Base-by-base conservation (phyloP, 2,888 invertebrate genomes). In the Andricus curvator region DNA sequence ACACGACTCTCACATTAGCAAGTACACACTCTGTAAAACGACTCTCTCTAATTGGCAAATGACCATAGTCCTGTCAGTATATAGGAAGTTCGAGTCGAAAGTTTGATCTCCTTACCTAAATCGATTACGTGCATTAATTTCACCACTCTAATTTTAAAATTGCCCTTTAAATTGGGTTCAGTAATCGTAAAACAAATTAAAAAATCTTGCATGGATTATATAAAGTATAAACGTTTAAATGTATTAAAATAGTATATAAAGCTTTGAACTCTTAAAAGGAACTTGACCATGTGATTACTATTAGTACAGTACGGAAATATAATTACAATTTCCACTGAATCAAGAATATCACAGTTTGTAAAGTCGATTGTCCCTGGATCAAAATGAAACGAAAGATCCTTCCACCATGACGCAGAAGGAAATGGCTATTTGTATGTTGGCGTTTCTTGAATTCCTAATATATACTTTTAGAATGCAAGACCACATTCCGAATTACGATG, bases 11-110 rank as follows among this genome's bases (percentile, higher is more conserved):
- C 70, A 70, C 68, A 68, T 68, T 68, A 68, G 25, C 68, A 25
- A 48, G 25, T 44, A 68, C 17, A 6, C 25, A 62, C 6, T 22
- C 44, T 17, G 68, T 48, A 48, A 20, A 70, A 51, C 51, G 70
- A 70, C 51, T 70, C 70, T 68, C 68, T 70, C 70, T 70, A 70
- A 70, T 70, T 70, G 51, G 70, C 70, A 70, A 70, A 51, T 70
- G 48, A 29, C 48, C 70, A 70, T 70, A 70, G 70, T 17, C 48
- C 17, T 51, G 51, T 51, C 22, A 37, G 22, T 70, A 51, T 51
- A 70, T 51, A 70, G 70, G 70, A 70, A 70, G 33, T 70, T 51
- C 29, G 48, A 51, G 70, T 70, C 29, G 70, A 70, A 70, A 70
- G 70, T 70, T 70, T 70, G 70, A 70, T 51, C 70, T 70, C 70